Percentiles rank a stretch among this genome's conserved stretches.
These are phyloP conservation scores for Eupithecia pulchellata DNA, from an alignment of 2,888 invertebrate genomes.

Conservation along the genomic window DNA sequence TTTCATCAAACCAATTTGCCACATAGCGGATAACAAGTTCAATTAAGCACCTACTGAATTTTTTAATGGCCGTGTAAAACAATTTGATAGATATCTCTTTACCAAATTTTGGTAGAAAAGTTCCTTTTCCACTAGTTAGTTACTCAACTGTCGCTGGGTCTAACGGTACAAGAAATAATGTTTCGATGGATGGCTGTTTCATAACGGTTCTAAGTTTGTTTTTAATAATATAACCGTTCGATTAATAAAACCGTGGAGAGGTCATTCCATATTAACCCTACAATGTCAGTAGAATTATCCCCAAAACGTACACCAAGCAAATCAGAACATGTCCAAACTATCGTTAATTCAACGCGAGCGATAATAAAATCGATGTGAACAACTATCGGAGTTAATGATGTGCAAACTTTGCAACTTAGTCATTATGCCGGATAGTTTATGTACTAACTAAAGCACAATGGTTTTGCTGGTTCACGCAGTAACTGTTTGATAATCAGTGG, in stretches of 20 bases:
- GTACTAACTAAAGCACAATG: constrained; percentile 26
- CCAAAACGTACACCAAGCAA: constrained; percentile 11
- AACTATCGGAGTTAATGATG: constrained; percentile 56
- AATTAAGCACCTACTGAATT: too few relatives aligned
- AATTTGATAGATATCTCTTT: too few relatives aligned
- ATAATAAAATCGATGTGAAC: constrained; percentile 39
- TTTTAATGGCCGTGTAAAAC: too few relatives aligned
- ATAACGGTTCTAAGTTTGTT: background rate
- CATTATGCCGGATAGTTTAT: constrained; percentile 52
- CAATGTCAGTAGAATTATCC: background rate
- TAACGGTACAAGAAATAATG: background rate
- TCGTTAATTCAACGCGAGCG: constrained; percentile 29
- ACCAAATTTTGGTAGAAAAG: too few relatives aligned
- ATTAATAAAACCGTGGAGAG: too few relatives aligned
- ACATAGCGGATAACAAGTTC: too few relatives aligned
- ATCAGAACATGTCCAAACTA: constrained; percentile 26
- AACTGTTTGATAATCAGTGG: constrained; percentile 19
- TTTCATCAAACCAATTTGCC: background rate
- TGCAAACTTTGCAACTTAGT: constrained; percentile 62
- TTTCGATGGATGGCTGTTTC: background rate
- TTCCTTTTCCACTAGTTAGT: background rate
- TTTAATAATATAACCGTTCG: background rate
- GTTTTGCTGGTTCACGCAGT: constrained; percentile 15
- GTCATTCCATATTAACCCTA: too few relatives aligned
- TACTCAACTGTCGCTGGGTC: too few relatives aligned